Conservation (phyloP, 1,140 invertebrate genomes). For the Drosophila leontia region DNA sequence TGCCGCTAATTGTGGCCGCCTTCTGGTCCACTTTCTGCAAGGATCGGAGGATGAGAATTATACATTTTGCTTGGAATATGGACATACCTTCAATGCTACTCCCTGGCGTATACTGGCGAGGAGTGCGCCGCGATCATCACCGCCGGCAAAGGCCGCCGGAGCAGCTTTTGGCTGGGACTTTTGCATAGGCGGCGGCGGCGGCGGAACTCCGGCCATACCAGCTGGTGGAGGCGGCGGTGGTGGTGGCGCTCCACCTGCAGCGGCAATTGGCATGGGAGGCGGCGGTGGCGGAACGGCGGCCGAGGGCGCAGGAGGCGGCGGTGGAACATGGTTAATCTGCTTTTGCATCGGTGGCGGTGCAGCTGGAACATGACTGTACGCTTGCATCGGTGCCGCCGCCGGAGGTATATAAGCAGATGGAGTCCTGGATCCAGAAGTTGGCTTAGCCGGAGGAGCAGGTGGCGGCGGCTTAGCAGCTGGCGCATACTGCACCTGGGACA, state of each 20-base stretch:
- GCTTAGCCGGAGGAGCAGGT: constrained; percentile 32
- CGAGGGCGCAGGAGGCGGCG: constrained; percentile 27
- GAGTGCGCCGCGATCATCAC: constrained; percentile 66
- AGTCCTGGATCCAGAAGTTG: constrained; percentile 18
- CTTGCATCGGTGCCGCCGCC: constrained; percentile 2
- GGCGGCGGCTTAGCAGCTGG: constrained; percentile 35
- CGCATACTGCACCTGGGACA: constrained; percentile 26
- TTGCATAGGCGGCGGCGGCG: constrained; percentile 29
- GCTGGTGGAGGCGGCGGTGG: constrained; percentile 59
- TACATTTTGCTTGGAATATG: background rate
- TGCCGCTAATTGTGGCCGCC: constrained; percentile 74
- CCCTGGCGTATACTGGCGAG: constrained; percentile 74
- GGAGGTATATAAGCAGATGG: constrained; percentile 12
- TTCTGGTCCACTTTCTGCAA: constrained; percentile 76
- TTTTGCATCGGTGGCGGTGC: constrained; percentile 30
- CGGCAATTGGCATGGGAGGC: constrained; percentile 27
- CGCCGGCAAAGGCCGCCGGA: constrained; percentile 18
- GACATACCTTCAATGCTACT: constrained; percentile 67
- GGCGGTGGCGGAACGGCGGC: constrained; percentile 24
- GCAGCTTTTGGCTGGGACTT: constrained; percentile 39
- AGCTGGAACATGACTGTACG: background rate
- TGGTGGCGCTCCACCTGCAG: constrained; percentile 19
- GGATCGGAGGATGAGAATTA: background rate
- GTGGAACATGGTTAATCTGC: constrained; percentile 20
- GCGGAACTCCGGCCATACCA: constrained; percentile 19